A percentile compares a stretch with the other conserved stretches of the same genome.
Conservation (phyloP, 2,113 vertebrate genomes). For the Cyprinodon brontotheroides region DNA sequence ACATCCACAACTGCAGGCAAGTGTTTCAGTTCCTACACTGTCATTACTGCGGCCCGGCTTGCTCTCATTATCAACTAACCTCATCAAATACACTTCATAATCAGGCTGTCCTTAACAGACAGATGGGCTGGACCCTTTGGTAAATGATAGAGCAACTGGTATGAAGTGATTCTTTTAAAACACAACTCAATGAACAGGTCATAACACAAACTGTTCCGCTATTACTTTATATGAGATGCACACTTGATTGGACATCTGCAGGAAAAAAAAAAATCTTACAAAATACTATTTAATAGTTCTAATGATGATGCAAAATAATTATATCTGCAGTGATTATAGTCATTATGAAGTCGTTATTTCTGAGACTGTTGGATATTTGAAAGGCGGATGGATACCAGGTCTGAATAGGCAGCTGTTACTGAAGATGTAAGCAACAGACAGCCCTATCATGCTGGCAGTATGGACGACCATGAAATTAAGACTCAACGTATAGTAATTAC, state of each 20-base stretch:
- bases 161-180: slow-evolving; percentile 70
- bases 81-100: slow-evolving; percentile 77
- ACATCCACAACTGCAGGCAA: slow-evolving; percentile 71
- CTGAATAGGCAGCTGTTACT: slow-evolving; percentile 79
- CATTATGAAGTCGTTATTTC: slow-evolving; percentile 88
- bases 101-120: slow-evolving; percentile 70
- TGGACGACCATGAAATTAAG: slow-evolving; percentile 79
- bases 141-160: slow-evolving; percentile 71
- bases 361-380: slow-evolving; percentile 74
- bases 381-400: slow-evolving; percentile 69
- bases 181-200: slow-evolving; percentile 65
- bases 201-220: slow-evolving; percentile 67
- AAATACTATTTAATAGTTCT: slow-evolving; percentile 72
- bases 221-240: slow-evolving; percentile 71
- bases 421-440: slow-evolving; percentile 78
- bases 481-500: slow-evolving; percentile 79
- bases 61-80: slow-evolving; percentile 74
- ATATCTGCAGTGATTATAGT: slow-evolving; percentile 86
- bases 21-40: slow-evolving; percentile 53
- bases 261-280: slow-evolving; percentile 54
- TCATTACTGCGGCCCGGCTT: slow-evolving; percentile 63
- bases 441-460: slow-evolving; percentile 75
- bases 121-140: slow-evolving; percentile 73
- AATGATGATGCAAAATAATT: slow-evolving; percentile 84
- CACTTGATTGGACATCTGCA: slow-evolving; percentile 72